A percentile compares a stretch with the other conserved stretches of the same genome.
Evolutionary conservation across 1,140 invertebrate species (phyloP).

Genomic region (Drosophila novamexicana): DNA sequence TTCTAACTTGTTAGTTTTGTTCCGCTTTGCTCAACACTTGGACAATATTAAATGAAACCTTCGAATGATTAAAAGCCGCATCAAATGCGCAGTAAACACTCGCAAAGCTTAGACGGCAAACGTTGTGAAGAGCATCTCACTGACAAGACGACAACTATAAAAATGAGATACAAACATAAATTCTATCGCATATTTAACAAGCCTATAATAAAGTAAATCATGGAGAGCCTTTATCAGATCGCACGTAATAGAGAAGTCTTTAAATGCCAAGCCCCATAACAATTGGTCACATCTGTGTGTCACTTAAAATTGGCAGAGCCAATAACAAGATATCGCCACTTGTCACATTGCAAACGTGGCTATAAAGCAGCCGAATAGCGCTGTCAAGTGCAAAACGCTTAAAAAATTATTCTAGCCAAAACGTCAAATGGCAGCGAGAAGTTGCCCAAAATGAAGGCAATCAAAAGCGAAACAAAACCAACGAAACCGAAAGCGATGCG

Average conservation of each 20-base stretch:
- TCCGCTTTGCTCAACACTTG: background rate
- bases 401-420: conserved; percentile 61
- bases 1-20: background rate
- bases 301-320: conserved; percentile 24
- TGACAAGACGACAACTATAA: conserved; percentile 2
- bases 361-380: conserved; percentile 41
- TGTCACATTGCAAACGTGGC: conserved; percentile 43
- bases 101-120: conserved; percentile 2
- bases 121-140: conserved; percentile 4
- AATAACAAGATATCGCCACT: conserved; percentile 47
- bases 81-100: conserved; percentile 17
- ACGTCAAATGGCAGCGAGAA: conserved; percentile 31
- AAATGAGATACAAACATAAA: background rate
- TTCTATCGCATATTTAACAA: conserved; percentile 19
- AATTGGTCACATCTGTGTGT: conserved; percentile 29
- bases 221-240: conserved; percentile 30
- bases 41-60: conserved; percentile 5
- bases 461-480: conserved; percentile 48
- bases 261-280: conserved; percentile 35
- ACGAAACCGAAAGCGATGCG: conserved; percentile 41
- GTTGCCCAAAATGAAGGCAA: conserved; percentile 52
- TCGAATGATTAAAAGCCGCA: conserved; percentile 4
- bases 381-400: conserved; percentile 74
- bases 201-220: conserved; percentile 6
- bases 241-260: conserved; percentile 41